Conservation (phyloP, 2,888 invertebrate genomes). For the Chrysodeixis includens region DNA sequence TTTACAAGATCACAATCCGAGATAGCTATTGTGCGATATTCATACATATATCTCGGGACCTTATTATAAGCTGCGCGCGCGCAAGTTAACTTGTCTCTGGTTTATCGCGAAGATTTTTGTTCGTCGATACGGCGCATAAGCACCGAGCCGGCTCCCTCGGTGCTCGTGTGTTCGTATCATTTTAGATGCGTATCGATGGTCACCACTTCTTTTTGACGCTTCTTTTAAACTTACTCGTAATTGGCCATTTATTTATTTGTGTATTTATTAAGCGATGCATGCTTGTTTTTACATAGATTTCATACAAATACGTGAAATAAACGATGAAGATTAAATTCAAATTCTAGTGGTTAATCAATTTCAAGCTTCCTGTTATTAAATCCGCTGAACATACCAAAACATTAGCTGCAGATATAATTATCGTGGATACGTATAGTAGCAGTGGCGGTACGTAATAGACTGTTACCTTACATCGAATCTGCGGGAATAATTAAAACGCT, state of each 20-base stretch:
- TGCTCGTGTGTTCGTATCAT: constrained; percentile 68
- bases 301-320: neutral
- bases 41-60: constrained; percentile 79
- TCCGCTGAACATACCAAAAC: constrained; percentile 29
- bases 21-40: constrained; percentile 82
- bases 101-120: constrained; percentile 85
- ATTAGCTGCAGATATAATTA: constrained; percentile 36
- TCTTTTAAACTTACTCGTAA: constrained; percentile 67
- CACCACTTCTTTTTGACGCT: constrained; percentile 70
- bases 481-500: constrained; percentile 78
- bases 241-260: constrained; percentile 55
- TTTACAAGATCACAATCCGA: constrained; percentile 82
- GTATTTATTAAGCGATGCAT: constrained; percentile 10
- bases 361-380: constrained; percentile 23
- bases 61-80: constrained; percentile 81
- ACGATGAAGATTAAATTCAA: neutral
- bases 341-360: constrained; percentile 19
- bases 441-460: constrained; percentile 60
- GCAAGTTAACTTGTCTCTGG: constrained; percentile 86
- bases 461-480: constrained; percentile 65
- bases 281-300: neutral
- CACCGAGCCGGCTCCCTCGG: constrained; percentile 61
- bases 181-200: constrained; percentile 72
- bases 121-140: constrained; percentile 77
- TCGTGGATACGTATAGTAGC: constrained; percentile 47